phyloP scores from a whole-genome alignment of 1,140 invertebrate genomes.

The Pseudomyrmex sp. region DNA sequence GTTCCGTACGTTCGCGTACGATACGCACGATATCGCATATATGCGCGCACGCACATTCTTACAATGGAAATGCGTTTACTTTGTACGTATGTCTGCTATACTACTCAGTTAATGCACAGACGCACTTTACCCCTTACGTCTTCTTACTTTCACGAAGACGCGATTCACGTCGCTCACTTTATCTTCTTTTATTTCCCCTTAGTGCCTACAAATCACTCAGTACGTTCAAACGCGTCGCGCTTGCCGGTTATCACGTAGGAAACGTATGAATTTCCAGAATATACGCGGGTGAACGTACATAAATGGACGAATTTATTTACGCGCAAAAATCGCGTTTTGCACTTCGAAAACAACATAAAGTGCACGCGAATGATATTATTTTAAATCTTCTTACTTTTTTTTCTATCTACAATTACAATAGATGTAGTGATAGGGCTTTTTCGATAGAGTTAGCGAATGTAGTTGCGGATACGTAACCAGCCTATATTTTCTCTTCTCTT shows the following conservation, averaged over 20 bases:
- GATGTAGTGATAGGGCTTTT: not conserved
- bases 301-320: constrained; percentile 23
- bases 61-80: constrained; percentile 21
- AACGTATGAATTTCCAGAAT: constrained; percentile 28
- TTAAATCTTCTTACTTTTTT: too few species aligned
- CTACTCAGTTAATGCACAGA: constrained; percentile 62
- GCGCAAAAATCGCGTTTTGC: too few species aligned
- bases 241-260: constrained; percentile 14
- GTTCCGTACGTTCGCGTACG: not conserved
- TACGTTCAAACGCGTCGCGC: constrained; percentile 60
- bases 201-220: constrained; percentile 63
- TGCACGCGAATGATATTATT: too few species aligned
- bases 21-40: not conserved
- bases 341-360: not conserved
- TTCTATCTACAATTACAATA: not conserved
- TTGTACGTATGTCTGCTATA: constrained; percentile 17
- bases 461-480: not conserved
- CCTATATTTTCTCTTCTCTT: not conserved
- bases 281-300: not conserved
- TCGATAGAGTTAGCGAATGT: not conserved
- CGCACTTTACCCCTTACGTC: constrained; percentile 64
- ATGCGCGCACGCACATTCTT: constrained; percentile 16
- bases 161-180: constrained; percentile 41
- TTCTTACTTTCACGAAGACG: constrained; percentile 59
- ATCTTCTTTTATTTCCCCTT: constrained; percentile 42